Evolutionary conservation across 2,888 invertebrate genomes (phyloP).

Genomic region (Drosophila buzzatii): DNA sequence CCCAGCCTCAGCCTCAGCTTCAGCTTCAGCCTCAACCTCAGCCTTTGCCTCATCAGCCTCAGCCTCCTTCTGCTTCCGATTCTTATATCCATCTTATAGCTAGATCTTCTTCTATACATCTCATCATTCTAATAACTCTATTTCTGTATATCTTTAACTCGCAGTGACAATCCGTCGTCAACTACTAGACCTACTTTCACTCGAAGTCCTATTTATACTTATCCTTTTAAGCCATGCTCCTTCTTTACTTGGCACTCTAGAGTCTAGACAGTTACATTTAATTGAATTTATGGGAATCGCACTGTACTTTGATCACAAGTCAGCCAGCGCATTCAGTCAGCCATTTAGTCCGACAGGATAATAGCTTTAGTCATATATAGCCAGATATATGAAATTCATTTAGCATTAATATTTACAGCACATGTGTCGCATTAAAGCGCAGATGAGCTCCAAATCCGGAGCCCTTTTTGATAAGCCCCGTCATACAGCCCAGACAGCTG

Average conservation of each 20-base stretch:
- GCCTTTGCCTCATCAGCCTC: too few relatives aligned
- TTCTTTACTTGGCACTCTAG: neutral
- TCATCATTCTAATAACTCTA: too few relatives aligned
- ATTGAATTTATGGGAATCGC: neutral
- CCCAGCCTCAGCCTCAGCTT: too few relatives aligned
- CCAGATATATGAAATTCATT: conserved; percentile 48
- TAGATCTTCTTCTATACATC: too few relatives aligned
- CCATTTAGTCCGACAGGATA: neutral
- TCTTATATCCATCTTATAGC: too few relatives aligned
- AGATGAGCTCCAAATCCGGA: conserved; percentile 28
- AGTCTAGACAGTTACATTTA: neutral
- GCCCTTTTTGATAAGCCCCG: conserved; percentile 62
- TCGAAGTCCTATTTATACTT: neutral
- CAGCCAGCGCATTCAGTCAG: neutral
- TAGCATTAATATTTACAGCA: conserved; percentile 48
- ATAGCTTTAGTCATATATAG: neutral
- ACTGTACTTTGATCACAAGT: neutral
- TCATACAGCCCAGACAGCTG: conserved; percentile 23
- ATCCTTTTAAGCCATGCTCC: neutral
- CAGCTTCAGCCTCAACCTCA: too few relatives aligned
- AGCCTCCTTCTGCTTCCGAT: too few relatives aligned
- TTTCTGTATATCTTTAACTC: too few relatives aligned
- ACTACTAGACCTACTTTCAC: neutral
- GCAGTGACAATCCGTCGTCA: neutral
- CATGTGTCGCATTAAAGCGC: conserved; percentile 19